Evolutionary conservation across 2,888 invertebrate genomes (phyloP), one percentile per base, ranked within the genome.

Genomic region (Apantesis nais): DNA sequence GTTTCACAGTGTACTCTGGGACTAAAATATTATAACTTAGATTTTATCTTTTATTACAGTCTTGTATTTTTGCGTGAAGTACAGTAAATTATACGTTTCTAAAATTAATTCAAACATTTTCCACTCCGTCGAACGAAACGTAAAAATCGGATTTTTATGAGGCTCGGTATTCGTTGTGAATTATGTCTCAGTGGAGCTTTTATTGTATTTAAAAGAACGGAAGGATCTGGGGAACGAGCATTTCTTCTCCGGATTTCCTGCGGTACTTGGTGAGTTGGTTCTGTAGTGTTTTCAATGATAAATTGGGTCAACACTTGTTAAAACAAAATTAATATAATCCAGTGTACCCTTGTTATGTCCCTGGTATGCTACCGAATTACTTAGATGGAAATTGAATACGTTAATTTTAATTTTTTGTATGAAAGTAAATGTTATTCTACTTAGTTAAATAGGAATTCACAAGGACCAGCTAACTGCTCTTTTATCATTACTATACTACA

Each of bases 1-100:
- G 8, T 44, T 69, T 37, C 60, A 7, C 12, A 44, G 29, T 39
- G 12, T 52, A 31, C 25, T 19, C n/a, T 44, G 7, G 37, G 3
- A 52, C 39, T 37, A 37, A 11, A 25, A 19, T 66, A 9, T 29
- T 66, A 9, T 29, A 58, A 14, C 61, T 68, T 67, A 61, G 29
- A 71, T 66, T 73, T 75, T 75, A 81, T 81, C 78, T 74, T 63
- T 60, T 67, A 74, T 72, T 79, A 74, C 73, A 72, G 75, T 78
- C 73, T 67, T 62, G 44, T 37, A 67, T 68, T 68, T 37, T 68
- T 12, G 71, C 73, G 64, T 69, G 61, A 74, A 74, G 70, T 69
- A 58, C 66, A 66, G 70, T 72, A 67, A 79, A 76, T 78, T 81
- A 74, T 69, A 69, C 52, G 68, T 67, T 68, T 48, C 31, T 34